Base-by-base conservation (phyloP, 1,140 invertebrate genomes). In the Hirudo medicinalis region DNA sequence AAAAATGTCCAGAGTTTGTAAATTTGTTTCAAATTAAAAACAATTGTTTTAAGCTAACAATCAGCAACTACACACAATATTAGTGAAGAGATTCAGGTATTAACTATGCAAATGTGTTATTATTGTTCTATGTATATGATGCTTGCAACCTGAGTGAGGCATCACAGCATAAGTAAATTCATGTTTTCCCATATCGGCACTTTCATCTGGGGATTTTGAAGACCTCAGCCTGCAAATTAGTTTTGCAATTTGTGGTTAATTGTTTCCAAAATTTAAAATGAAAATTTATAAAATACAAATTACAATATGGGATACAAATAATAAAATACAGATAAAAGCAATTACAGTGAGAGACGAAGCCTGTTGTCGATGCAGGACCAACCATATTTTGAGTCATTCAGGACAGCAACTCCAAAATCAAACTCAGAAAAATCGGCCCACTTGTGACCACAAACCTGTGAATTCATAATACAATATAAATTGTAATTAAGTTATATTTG, bases 371-470 rank as follows among this genome's bases (percentile, higher is more conserved):
- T 76, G 20, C 82, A 80, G 19, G 83, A 81, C 78, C 82, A 84
- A 20, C 85, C 85, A 78, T 85, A 85, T 73, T 85, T 85, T 74
- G 79, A 80, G 75, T 84, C 82, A 76, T 85, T 86, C n/a, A 86
- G 75, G 27, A 85, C 74, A n/a, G 84, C 77, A n/a, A 86, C 77
- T 70, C 85, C 85, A 75, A 78, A 83, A 71, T 80, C 80, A 76
- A 81, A 79, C 75, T 86, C 84, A 6, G 83, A 84, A 17, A 85
- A 49, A 75, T 85, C 84, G 57, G 82, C 82, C 85, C 85, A 86
- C 70, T 83, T 83, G 69, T 78, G 80, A 29, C 83, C 84, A 79
- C 84, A 86, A 5, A 83, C 82, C 82, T 83, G 72, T 15, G 70
- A 75, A 71, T 17, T 60, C 19, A 40, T 54, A 15, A 54, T 29